Conservation (phyloP, 2,888 invertebrate genomes). For the Palloptera scutellata region DNA sequence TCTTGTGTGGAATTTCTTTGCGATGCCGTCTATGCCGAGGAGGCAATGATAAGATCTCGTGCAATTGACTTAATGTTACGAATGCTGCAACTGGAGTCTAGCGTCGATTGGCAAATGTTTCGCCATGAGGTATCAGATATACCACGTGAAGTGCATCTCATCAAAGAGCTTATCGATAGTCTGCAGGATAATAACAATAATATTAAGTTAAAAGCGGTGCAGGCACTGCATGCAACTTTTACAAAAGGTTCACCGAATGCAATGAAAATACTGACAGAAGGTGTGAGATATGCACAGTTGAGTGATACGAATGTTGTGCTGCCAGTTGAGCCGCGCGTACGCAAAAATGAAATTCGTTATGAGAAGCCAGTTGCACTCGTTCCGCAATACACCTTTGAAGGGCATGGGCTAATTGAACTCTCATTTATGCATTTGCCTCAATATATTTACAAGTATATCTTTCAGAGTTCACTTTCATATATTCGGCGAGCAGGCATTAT, state of each 20-base stretch:
- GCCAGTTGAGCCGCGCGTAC: slow-evolving; percentile 45
- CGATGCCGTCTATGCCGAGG: slow-evolving; percentile 55
- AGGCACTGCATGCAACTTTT: slow-evolving; percentile 52
- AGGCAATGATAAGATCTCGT: slow-evolving; percentile 55
- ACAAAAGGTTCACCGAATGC: slow-evolving; percentile 56
- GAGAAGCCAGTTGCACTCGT: slow-evolving; percentile 48
- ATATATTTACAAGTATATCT: slow-evolving; percentile 51
- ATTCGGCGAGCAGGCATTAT: slow-evolving; percentile 57
- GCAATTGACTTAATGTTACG: slow-evolving; percentile 56
- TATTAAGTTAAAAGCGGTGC: slow-evolving; percentile 58
- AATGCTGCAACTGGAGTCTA: slow-evolving; percentile 55
- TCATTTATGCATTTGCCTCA: slow-evolving; percentile 54
- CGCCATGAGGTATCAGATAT: slow-evolving; percentile 59
- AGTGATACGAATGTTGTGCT: slow-evolving; percentile 45
- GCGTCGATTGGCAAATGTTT: slow-evolving; percentile 62
- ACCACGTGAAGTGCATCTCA: slow-evolving; percentile 58
- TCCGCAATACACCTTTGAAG: slow-evolving; percentile 56
- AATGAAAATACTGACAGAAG: slow-evolving; percentile 54
- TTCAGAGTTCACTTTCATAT: slow-evolving; percentile 49
- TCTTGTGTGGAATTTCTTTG: slow-evolving; percentile 56
- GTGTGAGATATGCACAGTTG: slow-evolving; percentile 52
- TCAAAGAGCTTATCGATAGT: slow-evolving; percentile 54
- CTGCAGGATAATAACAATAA: slow-evolving; percentile 56
- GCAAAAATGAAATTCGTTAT: slow-evolving; percentile 52
- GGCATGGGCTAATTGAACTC: slow-evolving; percentile 49